Evolutionary conservation across 2,797 vertebrate genomes (phyloP).

Genomic region (Eupleurogrammus muticus): DNA sequence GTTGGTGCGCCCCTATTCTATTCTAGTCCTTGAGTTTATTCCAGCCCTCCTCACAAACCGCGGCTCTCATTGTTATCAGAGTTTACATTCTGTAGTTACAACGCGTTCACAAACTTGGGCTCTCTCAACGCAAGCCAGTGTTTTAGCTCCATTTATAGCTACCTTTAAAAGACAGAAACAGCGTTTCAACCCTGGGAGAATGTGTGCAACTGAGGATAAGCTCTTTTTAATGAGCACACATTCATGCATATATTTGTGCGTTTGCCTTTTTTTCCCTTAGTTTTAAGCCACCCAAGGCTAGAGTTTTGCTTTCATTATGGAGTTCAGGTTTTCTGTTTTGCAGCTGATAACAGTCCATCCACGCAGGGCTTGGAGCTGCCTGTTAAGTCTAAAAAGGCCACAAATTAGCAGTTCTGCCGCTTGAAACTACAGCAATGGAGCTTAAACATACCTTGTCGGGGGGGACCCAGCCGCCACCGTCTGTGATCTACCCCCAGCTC

Average conservation of each 20-base stretch:
- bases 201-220: background rate
- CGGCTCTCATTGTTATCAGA: slow-evolving; percentile 46
- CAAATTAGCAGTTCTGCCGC: slow-evolving; percentile 71
- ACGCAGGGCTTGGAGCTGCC: slow-evolving; percentile 32
- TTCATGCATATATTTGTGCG: background rate
- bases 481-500: slow-evolving; percentile 44
- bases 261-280: slow-evolving; percentile 31
- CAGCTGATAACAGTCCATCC: slow-evolving; percentile 64
- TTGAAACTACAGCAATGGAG: slow-evolving; percentile 62
- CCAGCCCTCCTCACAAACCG: slow-evolving; percentile 29
- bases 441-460: slow-evolving; percentile 56
- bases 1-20: slow-evolving; percentile 40
- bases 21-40: slow-evolving; percentile 53
- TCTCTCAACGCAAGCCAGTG: background rate
- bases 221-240: background rate
- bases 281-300: slow-evolving; percentile 31
- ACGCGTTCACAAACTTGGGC: slow-evolving; percentile 29
- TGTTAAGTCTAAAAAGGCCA: slow-evolving; percentile 70
- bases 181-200: slow-evolving; percentile 18
- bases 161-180: slow-evolving; percentile 7
- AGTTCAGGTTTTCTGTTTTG: slow-evolving; percentile 34
- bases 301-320: slow-evolving; percentile 28
- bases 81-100: slow-evolving; percentile 43
- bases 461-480: slow-evolving; percentile 48
- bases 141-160: slow-evolving; percentile 26